phyloP scores from a whole-genome alignment of 2,888 invertebrate species.

The Papilio gigon region DNA sequence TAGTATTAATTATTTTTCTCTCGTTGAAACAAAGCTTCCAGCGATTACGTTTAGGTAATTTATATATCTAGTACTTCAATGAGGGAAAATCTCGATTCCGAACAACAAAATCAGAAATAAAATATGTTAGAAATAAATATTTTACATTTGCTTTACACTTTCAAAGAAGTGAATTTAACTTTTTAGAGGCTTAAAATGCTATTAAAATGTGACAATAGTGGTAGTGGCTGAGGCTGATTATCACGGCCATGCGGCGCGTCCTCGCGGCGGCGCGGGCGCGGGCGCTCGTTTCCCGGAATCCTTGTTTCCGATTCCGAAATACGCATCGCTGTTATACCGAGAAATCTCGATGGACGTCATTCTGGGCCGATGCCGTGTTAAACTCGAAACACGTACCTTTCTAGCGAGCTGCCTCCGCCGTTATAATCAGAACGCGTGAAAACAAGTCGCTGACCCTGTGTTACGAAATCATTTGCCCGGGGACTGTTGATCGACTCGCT shows the following conservation, averaged over 20 bases:
- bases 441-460: conserved; percentile 72
- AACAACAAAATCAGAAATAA: too few species aligned
- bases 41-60: too few species aligned
- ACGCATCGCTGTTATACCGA: conserved; percentile 72
- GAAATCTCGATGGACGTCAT: conserved; percentile 75
- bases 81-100: too few species aligned
- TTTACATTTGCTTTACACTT: too few species aligned
- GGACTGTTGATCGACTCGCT: conserved; percentile 51
- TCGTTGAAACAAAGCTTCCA: too few species aligned
- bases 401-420: conserved; percentile 71
- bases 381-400: conserved; percentile 75
- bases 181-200: conserved; percentile 4
- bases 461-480: conserved; percentile 51
- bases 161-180: neutral
- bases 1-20: too few species aligned
- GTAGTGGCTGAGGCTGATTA: conserved; percentile 13
- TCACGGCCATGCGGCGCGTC: conserved; percentile 52
- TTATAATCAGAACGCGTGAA: conserved; percentile 75
- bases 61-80: too few species aligned
- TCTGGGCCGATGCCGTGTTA: conserved; percentile 76
- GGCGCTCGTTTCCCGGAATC: conserved; percentile 76
- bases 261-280: conserved; percentile 59
- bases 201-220: conserved; percentile 22
- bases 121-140: too few species aligned
- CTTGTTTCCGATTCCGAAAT: conserved; percentile 81